A percentile compares a stretch with the other conserved stretches of the same genome.
These are phyloP conservation scores for Ochropleura leucogaster DNA, from an alignment of 2,888 invertebrate genomes.

Conservation along the genomic window DNA sequence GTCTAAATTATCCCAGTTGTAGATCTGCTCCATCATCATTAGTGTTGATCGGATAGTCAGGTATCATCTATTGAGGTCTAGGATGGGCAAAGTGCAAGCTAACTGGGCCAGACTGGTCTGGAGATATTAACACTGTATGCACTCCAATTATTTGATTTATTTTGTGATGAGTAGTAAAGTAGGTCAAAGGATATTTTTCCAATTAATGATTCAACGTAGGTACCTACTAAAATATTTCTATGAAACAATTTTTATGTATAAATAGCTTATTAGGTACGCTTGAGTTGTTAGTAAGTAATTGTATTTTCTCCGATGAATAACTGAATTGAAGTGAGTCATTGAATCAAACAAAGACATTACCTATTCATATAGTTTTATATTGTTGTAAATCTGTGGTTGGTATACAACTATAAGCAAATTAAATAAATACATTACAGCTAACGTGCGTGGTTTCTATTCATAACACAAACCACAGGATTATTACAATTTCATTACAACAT, in stretches of 20 bases:
- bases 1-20: constrained; percentile 58
- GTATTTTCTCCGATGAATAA: constrained; percentile 9
- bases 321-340: not conserved
- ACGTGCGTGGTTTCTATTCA: constrained; percentile 10
- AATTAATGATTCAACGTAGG: not conserved
- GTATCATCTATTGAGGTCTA: constrained; percentile 70
- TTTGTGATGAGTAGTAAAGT: not conserved
- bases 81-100: constrained; percentile 58
- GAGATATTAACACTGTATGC: constrained; percentile 1
- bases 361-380: not conserved
- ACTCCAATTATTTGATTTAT: constrained; percentile 10
- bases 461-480: constrained; percentile 22
- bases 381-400: not conserved
- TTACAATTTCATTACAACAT: constrained; percentile 1
- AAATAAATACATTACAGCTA: not conserved
- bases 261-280: not conserved
- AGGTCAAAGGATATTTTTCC: not conserved
- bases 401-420: not conserved
- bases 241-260: not conserved
- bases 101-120: constrained; percentile 51
- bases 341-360: not conserved
- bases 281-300: not conserved
- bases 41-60: constrained; percentile 68
- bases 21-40: constrained; percentile 77
- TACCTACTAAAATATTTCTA: not conserved